Conservation (phyloP, 2,797 vertebrate species). For the Allobates femoralis region DNA sequence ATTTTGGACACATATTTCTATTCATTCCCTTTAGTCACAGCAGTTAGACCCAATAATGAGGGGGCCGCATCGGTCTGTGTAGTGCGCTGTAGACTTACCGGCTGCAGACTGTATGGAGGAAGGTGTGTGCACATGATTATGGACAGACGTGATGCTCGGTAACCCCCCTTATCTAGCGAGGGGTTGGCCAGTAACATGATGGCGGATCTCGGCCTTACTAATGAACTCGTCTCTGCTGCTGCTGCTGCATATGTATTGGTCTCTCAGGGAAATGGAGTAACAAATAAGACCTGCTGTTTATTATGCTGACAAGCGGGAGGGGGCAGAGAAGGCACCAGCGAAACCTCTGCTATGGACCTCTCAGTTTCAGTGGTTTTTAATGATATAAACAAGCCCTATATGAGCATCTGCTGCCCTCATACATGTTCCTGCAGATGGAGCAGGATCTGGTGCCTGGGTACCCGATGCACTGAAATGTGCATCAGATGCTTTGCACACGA, state of each 20-base stretch:
- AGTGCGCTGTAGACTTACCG: not conserved
- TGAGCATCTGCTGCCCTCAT: not conserved
- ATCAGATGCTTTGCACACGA: constrained; percentile 17
- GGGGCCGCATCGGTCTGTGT: not conserved
- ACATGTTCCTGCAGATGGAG: constrained; percentile 14
- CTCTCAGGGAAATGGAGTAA: constrained; percentile 53
- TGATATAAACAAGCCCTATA: constrained; percentile 33
- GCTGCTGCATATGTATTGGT: constrained; percentile 38
- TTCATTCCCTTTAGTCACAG: not conserved
- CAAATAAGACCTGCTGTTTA: constrained; percentile 64
- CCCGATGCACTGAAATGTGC: not conserved
- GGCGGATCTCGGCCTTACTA: constrained; percentile 36
- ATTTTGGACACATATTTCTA: not conserved
- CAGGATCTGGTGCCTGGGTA: not conserved
- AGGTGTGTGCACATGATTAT: not conserved
- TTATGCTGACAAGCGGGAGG: constrained; percentile 66
- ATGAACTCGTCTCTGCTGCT: constrained; percentile 47
- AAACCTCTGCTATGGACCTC: constrained; percentile 72
- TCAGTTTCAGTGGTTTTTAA: constrained; percentile 57
- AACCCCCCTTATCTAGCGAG: not conserved
- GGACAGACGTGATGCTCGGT: too few species aligned
- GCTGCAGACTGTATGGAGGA: too few species aligned
- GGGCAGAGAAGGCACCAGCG: constrained; percentile 66
- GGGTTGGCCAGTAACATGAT: not conserved
- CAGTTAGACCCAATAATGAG: not conserved